Conservation (phyloP, 2,888 invertebrate genomes). For the Campaea margaritaria region DNA sequence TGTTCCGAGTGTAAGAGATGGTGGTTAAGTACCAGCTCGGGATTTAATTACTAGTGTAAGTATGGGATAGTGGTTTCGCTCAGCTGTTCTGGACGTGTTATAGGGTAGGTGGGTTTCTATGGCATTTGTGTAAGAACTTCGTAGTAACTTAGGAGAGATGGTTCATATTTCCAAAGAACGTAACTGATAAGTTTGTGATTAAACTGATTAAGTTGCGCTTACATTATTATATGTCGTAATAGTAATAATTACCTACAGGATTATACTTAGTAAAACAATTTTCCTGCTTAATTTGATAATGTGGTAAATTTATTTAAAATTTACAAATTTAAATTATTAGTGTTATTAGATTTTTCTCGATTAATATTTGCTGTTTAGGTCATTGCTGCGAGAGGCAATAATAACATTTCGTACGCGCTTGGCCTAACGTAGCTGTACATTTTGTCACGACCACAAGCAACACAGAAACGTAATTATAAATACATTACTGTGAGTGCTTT, state of each 20-base stretch:
- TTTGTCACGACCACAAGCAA: constrained; percentile 67
- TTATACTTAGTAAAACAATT: no score
- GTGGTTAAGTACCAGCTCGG: constrained; percentile 48
- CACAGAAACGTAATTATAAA: constrained; percentile 80
- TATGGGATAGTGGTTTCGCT: constrained; percentile 43
- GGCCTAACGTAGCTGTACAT: constrained; percentile 42
- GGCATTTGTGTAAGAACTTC: constrained; percentile 33
- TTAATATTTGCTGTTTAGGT: constrained; percentile 16
- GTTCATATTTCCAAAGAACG: constrained; percentile 6
- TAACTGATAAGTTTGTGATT: neutral
- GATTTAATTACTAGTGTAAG: constrained; percentile 65
- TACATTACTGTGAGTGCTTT: constrained; percentile 77
- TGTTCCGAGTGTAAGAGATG: constrained; percentile 21
- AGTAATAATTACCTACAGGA: neutral
- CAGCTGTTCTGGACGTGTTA: constrained; percentile 47
- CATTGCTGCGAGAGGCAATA: constrained; percentile 28
- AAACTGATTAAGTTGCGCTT: neutral
- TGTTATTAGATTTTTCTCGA: neutral
- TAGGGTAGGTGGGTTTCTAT: constrained; percentile 38
- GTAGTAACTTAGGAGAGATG: constrained; percentile 6
- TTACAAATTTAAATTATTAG: no score
- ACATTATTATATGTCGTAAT: neutral
- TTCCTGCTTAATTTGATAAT: no score
- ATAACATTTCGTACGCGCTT: constrained; percentile 33
- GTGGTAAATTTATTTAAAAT: no score